Percentiles rank a stretch among this genome's conserved stretches.
phyloP scores from a whole-genome alignment of 1,140 invertebrate species.

The Phymastichus coffea region DNA sequence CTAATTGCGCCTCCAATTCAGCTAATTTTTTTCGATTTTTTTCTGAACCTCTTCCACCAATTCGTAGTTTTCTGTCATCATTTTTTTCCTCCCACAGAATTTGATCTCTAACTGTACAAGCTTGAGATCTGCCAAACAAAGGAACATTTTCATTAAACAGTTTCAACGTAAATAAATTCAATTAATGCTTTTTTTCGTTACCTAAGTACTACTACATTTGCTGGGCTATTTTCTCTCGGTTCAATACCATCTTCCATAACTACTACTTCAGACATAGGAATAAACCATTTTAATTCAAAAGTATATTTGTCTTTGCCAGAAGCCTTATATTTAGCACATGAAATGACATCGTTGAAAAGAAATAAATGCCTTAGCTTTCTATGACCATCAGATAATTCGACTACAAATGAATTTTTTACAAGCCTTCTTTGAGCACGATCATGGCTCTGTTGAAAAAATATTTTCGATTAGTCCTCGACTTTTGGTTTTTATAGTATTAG shows the following conservation, averaged over 20 bases:
- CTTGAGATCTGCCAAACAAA: slow-evolving; percentile 68
- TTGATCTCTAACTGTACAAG: slow-evolving; percentile 82
- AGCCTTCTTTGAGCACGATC: slow-evolving; percentile 81
- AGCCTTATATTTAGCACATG: slow-evolving; percentile 93
- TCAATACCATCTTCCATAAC: slow-evolving; percentile 72
- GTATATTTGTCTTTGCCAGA: slow-evolving; percentile 83
- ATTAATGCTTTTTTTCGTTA: no score
- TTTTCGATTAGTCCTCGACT: no score
- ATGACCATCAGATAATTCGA: slow-evolving; percentile 84
- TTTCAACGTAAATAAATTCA: neutral
- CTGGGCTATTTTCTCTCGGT: slow-evolving; percentile 70
- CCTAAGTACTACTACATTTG: slow-evolving; percentile 78
- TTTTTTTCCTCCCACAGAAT: slow-evolving; percentile 75
- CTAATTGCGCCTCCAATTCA: slow-evolving; percentile 85
- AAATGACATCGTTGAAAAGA: slow-evolving; percentile 92
- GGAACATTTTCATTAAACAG: neutral
- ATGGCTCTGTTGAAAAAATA: slow-evolving; percentile 61
- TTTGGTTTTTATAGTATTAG: neutral
- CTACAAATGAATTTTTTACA: slow-evolving; percentile 93
- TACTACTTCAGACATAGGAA: slow-evolving; percentile 75
- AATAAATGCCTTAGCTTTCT: slow-evolving; percentile 90
- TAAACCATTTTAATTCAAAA: slow-evolving; percentile 91
- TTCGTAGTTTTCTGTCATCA: slow-evolving; percentile 63
- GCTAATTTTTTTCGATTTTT: slow-evolving; percentile 86
- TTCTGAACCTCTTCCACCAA: slow-evolving; percentile 72